Base-by-base conservation (phyloP, 2,888 invertebrate genomes). In the Yponomeuta sedellus region DNA sequence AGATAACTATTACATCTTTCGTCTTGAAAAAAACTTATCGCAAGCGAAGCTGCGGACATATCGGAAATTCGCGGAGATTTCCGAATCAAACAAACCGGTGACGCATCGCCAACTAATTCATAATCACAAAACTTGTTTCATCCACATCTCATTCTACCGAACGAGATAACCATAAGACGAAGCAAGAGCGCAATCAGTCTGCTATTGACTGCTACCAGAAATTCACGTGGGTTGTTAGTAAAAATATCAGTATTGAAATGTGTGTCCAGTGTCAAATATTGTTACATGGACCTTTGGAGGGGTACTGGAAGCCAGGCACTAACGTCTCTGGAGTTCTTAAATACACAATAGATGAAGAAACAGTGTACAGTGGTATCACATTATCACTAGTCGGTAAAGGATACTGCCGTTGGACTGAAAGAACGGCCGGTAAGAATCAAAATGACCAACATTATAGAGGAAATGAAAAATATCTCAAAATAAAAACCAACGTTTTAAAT, bases 241-340 rank as follows among this genome's bases (percentile, higher is more conserved):
- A 52, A 52, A 52, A 52, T 16, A 52, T 16, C 16, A 12, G 16
- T 52, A 16, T 52, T 25, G 66, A 34, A 67, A 78, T 78, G 79
- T 74, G 72, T 62, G 66, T 78, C 10, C 63, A 64, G 3, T 74
- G 77, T 68, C 69, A 78, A 63, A 78, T 78, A 61, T 64, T 71
- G 1, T 70, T 78, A 25, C 64, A 69, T 22, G 69, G 66, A 52
- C 71, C 70, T 40, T 63, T 64, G 40, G 70, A 69, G 12, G 72
- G 71, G 11, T 69, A 67, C 0, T 72, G 73, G 57, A 66, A 66
- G 28, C 69, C 74, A 1, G 77, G 76, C 5, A 65, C 67, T 40
- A 19, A 68, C 10, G 71, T 78, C 3, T 66, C 57, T 10, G 78
- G 78, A 39, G 56, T 67, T 11, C 70, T 77, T 10, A 74, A 68